phyloP scores from a whole-genome alignment of 2,113 vertebrate species.

The Diphyllodes magnificus region DNA sequence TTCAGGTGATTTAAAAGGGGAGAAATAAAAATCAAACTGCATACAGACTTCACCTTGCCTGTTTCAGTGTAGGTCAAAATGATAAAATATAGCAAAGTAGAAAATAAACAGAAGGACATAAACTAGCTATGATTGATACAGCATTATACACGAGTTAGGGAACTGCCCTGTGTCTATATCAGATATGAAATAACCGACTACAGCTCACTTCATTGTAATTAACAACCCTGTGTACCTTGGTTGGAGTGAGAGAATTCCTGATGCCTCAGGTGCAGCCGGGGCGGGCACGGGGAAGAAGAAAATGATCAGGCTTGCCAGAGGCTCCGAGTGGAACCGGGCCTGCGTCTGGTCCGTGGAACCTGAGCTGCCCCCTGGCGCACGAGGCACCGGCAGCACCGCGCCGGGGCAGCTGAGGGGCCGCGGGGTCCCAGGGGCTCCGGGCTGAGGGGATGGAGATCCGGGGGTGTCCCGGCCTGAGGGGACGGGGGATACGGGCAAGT shows the following conservation, averaged over 20 bases:
- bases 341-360: accelerated
- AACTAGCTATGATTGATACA: accelerated
- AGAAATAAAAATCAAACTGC: neutral
- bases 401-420: accelerated
- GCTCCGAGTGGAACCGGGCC: too few relatives aligned
- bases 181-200: neutral
- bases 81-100: neutral
- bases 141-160: neutral
- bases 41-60: accelerated
- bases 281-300: accelerated
- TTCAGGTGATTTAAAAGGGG: neutral
- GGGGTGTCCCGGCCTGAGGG: neutral
- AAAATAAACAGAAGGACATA: neutral
- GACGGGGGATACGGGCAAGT: accelerated
- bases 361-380: accelerated
- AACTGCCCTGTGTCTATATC: neutral
- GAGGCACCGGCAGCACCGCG: neutral
- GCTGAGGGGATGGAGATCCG: too few relatives aligned
- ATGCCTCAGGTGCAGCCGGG: neutral
- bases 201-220: accelerated
- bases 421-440: neutral
- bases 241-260: neutral
- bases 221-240: too few relatives aligned
- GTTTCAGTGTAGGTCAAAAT: neutral
- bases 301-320: accelerated